Percentiles rank a stretch among this genome's conserved stretches.
Conservation (phyloP, 2,113 vertebrate species). For the Corynorhinus townsendii region DNA sequence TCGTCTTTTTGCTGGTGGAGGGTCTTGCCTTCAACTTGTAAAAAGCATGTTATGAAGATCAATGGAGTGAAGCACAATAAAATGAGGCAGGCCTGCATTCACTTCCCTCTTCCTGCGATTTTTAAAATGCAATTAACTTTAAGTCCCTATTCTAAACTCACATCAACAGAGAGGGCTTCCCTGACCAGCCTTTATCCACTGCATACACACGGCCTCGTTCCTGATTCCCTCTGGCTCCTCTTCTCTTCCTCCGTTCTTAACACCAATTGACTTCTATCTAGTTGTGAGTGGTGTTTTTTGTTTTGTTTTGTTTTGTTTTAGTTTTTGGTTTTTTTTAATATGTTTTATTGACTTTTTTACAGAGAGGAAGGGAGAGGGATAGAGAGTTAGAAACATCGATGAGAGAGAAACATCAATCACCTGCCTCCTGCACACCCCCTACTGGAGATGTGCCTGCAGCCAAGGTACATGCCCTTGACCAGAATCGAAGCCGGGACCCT, state of each 20-base stretch:
- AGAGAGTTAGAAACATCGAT: too few relatives aligned
- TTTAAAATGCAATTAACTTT: background rate
- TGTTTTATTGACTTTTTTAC: too few relatives aligned
- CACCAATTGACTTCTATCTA: background rate
- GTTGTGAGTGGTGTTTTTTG: background rate
- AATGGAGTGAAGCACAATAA: background rate
- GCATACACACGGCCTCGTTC: accelerated
- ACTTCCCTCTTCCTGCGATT: background rate
- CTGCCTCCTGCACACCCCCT: too few relatives aligned
- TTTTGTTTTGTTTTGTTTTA: too few relatives aligned
- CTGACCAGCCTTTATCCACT: background rate
- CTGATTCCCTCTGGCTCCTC: too few relatives aligned
- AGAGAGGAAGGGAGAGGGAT: too few relatives aligned
- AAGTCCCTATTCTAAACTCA: background rate
- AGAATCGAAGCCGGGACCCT: too few relatives aligned
- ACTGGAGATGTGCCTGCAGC: too few relatives aligned
- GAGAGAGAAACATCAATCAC: too few relatives aligned
- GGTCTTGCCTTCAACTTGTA: background rate
- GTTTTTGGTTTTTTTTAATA: too few relatives aligned
- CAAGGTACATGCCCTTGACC: too few relatives aligned
- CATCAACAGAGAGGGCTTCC: background rate
- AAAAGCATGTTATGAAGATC: background rate
- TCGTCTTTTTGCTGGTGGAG: background rate
- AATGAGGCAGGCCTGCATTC: background rate
- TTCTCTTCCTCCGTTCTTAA: background rate